Conservation (phyloP, 2,797 vertebrate genomes). For the Dallia pectoralis region DNA sequence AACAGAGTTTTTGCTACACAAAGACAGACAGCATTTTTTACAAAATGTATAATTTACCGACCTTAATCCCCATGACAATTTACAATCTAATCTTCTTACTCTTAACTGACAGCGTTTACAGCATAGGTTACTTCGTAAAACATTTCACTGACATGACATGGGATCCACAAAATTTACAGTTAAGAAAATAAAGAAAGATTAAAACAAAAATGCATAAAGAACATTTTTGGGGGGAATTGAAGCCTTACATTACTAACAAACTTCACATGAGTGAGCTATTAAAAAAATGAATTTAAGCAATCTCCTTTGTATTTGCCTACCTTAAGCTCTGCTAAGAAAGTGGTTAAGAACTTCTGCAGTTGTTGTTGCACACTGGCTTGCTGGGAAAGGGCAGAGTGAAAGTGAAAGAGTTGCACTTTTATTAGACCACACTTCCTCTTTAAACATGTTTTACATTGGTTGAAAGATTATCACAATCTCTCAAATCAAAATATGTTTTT, state of each 20-base stretch:
- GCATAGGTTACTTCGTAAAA: neutral
- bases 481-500: no score
- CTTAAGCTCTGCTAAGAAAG: slow-evolving; percentile 26
- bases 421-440: no score
- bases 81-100: neutral
- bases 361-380: slow-evolving; percentile 15
- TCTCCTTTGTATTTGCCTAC: slow-evolving; percentile 55
- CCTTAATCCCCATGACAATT: neutral
- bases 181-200: neutral
- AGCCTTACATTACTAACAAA: no score
- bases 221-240: neutral
- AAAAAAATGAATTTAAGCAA: neutral
- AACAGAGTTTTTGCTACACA: neutral
- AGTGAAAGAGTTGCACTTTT: slow-evolving; percentile 46
- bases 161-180: neutral
- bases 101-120: neutral
- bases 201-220: neutral
- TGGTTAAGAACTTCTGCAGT: slow-evolving; percentile 8
- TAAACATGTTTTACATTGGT: no score
- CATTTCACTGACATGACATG: neutral
- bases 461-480: no score
- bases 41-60: neutral
- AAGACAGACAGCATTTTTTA: neutral
- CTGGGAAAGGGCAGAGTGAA: slow-evolving; percentile 25
- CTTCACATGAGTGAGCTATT: neutral